These are phyloP conservation scores for Cervus canadensis DNA, from an alignment of 2,113 vertebrate genomes.

Conservation along the genomic window DNA sequence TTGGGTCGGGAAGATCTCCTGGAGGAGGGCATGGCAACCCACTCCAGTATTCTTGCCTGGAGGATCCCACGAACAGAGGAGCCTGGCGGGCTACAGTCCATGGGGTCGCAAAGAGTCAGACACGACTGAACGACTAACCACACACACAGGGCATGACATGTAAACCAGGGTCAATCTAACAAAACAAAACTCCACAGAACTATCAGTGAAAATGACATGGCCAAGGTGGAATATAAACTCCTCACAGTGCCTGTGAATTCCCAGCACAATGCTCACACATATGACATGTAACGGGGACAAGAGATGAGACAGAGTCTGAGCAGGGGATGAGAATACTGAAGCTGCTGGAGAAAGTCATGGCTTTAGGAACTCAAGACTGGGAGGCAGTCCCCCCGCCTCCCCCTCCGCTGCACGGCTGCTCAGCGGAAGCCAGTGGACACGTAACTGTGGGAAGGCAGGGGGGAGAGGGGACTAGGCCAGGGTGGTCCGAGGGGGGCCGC, in stretches of 20 bases:
- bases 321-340: background rate
- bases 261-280: background rate
- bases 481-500: constrained; percentile 66
- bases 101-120: background rate
- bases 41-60: background rate
- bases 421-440: constrained; percentile 21
- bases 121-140: background rate
- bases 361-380: background rate
- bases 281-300: background rate
- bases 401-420: background rate
- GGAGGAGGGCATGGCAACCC: background rate
- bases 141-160: background rate
- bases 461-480: constrained; percentile 39
- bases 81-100: background rate
- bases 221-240: background rate
- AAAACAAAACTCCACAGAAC: background rate
- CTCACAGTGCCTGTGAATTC: background rate
- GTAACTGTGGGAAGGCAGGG: constrained; percentile 58
- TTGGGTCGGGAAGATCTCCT: background rate
- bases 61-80: background rate
- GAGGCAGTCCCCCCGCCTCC: background rate
- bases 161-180: background rate
- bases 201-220: background rate
- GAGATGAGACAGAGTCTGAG: background rate
- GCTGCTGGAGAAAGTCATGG: constrained; percentile 5